A percentile compares a stretch with the other conserved stretches of the same genome.
phyloP scores from a whole-genome alignment of 2,888 invertebrate species.

The Tetranychus piercei region DNA sequence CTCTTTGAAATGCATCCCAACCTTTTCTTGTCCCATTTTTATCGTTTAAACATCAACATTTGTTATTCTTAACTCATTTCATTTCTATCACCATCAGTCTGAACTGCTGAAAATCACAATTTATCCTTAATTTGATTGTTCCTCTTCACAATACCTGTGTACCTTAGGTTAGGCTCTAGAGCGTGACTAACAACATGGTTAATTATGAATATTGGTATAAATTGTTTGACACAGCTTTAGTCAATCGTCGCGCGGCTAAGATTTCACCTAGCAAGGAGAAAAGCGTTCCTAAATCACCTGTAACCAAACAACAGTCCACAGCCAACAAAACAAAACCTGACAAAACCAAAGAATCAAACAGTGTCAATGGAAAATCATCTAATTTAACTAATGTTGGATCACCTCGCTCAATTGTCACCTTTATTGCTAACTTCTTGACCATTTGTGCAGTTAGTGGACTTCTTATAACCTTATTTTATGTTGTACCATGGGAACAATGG shows the following conservation, averaged over 20 bases:
- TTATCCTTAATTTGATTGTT: neutral
- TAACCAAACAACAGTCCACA: neutral
- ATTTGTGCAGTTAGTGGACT: neutral
- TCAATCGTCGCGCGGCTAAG: neutral
- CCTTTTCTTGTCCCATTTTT: neutral
- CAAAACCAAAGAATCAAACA: too few species aligned
- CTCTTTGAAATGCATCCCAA: neutral
- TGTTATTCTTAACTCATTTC: neutral
- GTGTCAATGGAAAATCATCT: too few species aligned
- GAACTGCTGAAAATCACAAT: neutral
- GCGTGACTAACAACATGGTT: neutral
- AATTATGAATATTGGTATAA: neutral
- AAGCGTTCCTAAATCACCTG: neutral
- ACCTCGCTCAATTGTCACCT: neutral
- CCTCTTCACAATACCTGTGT: neutral
- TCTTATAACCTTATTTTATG: neutral
- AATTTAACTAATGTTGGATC: neutral
- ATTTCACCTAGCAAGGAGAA: neutral
- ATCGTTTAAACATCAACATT: neutral
- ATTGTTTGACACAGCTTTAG: neutral
- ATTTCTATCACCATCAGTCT: neutral
- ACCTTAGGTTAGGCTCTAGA: neutral
- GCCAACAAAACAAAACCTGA: too few species aligned
- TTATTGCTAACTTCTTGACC: neutral
- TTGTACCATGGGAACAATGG: conserved; percentile 12